Evolutionary conservation across 2,888 invertebrate species (phyloP), one percentile per base, ranked within the genome.

Genomic region (Lasius platythorax): DNA sequence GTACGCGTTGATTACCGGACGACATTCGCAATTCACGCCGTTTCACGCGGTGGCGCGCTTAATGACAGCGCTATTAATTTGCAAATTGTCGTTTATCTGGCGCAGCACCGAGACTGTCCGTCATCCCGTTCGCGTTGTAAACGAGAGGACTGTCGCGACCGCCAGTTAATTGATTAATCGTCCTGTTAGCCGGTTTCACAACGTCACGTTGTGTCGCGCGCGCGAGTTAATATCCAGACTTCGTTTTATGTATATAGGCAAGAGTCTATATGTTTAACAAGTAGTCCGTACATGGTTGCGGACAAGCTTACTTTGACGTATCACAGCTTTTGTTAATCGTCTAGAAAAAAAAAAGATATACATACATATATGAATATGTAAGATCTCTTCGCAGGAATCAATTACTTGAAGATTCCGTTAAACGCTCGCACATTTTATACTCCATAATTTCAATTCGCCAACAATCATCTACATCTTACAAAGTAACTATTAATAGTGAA

Each of bases 1-100:
- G 53, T 37, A 81, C 37, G 64, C 79, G 66, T 73, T 88, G 82
- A 88, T 87, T 74, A 76, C 75, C 68, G 76, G 67, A 67, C 84
- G 68, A 87, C 81, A 82, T 67, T 75, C 70, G 58, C 66, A 79
- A 83, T 74, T 81, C 84, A 58, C 37, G 56, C 56, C 53, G 50
- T 83, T 83, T 76, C 64, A 84, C 66, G 40, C 70, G n/a, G 61
- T 74, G 67, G 75, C 40, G 50, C 83, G 66, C 61, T 87, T 87
- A 85, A 87, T 85, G 78, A 82, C 67, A 53, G 23, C 79, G 58
- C 64, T 85, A 84, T 87, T 86, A 88, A 87, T 85, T 82, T 82
- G 84, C 79, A 83, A 86, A 83, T 87, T 79, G 82, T 85, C 82
- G 46, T 75, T 74, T 70, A 58, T n/a, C 46, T n/a, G 30, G 33